A percentile compares a stretch with the other conserved stretches of the same genome.
phyloP scores from a whole-genome alignment of 1,140 invertebrate species.

The Trachelipus rathkii region DNA sequence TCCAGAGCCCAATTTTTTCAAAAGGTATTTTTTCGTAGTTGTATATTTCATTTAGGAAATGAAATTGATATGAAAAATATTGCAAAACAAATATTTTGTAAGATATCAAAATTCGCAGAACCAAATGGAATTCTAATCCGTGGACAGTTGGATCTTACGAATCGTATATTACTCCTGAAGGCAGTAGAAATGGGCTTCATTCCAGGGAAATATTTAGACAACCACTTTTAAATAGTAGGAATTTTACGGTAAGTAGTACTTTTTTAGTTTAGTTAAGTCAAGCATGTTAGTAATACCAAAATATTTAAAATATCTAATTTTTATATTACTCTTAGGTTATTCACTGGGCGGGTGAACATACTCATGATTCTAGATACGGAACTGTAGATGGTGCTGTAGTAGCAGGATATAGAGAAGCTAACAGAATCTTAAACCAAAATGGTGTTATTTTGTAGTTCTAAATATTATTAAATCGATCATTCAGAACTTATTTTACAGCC shows the following conservation, averaged over 20 bases:
- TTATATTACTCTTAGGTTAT: not conserved
- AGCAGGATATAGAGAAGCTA: not conserved
- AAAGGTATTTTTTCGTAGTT: not conserved
- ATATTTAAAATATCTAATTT: too few species aligned
- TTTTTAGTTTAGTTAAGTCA: too few species aligned
- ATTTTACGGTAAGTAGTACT: not conserved
- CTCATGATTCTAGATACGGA: not conserved
- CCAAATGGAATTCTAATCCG: not conserved
- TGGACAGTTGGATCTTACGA: not conserved
- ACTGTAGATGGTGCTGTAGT: not conserved
- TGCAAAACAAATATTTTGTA: too few species aligned
- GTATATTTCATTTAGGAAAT: too few species aligned
- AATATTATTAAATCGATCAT: too few species aligned
- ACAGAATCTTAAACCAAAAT: not conserved
- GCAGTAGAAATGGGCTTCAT: not conserved
- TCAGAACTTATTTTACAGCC: too few species aligned
- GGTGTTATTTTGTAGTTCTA: not conserved
- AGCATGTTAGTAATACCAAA: too few species aligned
- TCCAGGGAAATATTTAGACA: not conserved
- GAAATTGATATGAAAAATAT: too few species aligned
- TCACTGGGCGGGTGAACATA: not conserved
- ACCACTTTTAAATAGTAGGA: not conserved
- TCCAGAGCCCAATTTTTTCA: not conserved
- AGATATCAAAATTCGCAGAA: not conserved
- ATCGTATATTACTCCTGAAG: not conserved